A percentile compares a stretch with the other conserved stretches of the same genome.
phyloP scores from a whole-genome alignment of 2,113 vertebrate genomes.

The Eulemur macaco region DNA sequence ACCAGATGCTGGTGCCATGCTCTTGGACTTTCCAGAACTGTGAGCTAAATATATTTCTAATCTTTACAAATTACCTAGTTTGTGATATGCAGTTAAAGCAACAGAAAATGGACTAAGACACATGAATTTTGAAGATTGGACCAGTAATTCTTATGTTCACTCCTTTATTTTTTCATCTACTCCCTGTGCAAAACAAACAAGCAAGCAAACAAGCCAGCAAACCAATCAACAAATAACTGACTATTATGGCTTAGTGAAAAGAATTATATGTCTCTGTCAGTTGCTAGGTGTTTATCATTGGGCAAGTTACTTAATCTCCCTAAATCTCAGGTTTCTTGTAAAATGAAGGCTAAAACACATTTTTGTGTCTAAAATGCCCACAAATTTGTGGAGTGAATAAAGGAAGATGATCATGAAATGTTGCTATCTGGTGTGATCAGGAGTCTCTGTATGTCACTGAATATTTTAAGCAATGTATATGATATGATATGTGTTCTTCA shows the following conservation, averaged over 20 bases:
- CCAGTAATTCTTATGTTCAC: neutral
- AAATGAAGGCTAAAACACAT: neutral
- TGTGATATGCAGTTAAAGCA: neutral
- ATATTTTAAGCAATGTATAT: neutral
- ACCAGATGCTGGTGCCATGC: neutral
- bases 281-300: neutral
- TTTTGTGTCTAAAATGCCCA: neutral
- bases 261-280: neutral
- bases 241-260: neutral
- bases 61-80: neutral
- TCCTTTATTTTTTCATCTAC: neutral
- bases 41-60: neutral
- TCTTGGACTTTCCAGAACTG: neutral
- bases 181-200: neutral
- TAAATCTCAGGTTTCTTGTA: neutral
- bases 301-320: neutral
- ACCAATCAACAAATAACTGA: neutral
- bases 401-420: neutral
- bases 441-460: neutral
- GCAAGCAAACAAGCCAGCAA: neutral
- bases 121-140: neutral
- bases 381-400: neutral
- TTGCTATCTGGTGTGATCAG: neutral
- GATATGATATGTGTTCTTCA: neutral
- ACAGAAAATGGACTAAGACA: neutral